phyloP scores from a whole-genome alignment of 2,113 vertebrate genomes.

The Desmodus rotundus region DNA sequence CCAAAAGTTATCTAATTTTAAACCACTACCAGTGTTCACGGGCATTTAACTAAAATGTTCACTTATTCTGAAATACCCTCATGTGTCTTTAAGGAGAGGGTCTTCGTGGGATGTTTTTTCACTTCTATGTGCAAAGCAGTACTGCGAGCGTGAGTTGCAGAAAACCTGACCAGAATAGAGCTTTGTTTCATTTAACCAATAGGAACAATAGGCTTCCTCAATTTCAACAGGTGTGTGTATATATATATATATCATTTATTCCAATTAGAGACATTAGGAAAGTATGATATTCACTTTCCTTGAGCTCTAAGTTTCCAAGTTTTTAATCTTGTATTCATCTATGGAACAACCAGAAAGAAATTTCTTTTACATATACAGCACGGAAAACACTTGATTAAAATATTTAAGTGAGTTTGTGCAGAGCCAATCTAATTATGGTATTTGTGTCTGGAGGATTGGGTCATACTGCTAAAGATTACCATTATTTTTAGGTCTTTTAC shows the following conservation, averaged over 20 bases:
- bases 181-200: slow-evolving; percentile 8
- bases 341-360: not conserved
- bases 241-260: not conserved
- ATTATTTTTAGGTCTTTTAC: not conserved
- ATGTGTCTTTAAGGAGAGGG: not conserved
- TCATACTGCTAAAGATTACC: not conserved
- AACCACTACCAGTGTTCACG: not conserved
- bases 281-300: not conserved
- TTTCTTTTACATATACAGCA: not conserved
- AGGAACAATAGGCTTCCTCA: slow-evolving; percentile 26
- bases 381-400: slow-evolving; percentile 17
- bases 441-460: not conserved
- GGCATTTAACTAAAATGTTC: not conserved
- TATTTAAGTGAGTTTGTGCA: not conserved
- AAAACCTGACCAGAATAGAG: not conserved
- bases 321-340: not conserved
- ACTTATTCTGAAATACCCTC: not conserved
- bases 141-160: not conserved
- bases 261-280: not conserved
- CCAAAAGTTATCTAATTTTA: not conserved
- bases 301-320: not conserved
- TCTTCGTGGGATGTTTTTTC: not conserved
- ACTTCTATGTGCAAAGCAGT: not conserved
- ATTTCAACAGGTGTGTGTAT: not conserved
- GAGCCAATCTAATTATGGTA: slow-evolving; percentile 4